These are phyloP conservation scores for Phymanthus crucifer DNA, from an alignment of 92 coral and sea anemone species.

Conservation along the genomic window DNA sequence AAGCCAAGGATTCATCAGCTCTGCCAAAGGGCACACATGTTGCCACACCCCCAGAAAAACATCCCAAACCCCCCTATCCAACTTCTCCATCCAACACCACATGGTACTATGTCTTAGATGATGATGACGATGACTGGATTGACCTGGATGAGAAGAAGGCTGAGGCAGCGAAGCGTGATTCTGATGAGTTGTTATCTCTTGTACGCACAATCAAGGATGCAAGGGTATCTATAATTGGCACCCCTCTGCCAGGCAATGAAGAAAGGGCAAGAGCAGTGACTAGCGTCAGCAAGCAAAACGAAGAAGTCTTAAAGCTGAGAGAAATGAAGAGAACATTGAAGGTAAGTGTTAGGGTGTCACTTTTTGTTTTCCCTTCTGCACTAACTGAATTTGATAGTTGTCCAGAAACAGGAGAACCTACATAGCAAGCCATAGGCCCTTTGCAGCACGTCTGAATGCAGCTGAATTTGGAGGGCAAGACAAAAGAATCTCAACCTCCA, in stretches of 20 bases:
- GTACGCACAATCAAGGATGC: constrained; percentile 75
- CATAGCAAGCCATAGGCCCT: too few species aligned
- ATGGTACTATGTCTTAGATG: constrained; percentile 67
- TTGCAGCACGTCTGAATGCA: too few species aligned
- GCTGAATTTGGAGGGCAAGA: too few species aligned
- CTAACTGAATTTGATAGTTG: not conserved
- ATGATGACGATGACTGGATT: constrained; percentile 44
- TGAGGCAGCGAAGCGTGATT: constrained; percentile 12
- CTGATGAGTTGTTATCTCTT: constrained; percentile 73
- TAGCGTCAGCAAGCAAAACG: constrained; percentile 33
- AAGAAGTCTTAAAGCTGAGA: constrained; percentile 51
- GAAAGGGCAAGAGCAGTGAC: constrained; percentile 76
- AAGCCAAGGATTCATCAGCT: not conserved
- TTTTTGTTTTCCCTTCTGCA: not conserved
- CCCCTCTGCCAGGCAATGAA: constrained; percentile 62
- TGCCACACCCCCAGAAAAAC: constrained; percentile 11
- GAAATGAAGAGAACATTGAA: constrained; percentile 75
- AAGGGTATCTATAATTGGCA: constrained; percentile 70
- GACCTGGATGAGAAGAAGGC: constrained; percentile 26
- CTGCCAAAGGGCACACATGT: not conserved
- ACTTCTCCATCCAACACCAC: constrained; percentile 26
- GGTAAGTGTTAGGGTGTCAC: constrained; percentile 46
- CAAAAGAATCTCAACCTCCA: too few species aligned
- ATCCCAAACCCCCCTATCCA: not conserved
- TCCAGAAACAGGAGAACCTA: too few species aligned